Evolutionary conservation across 2,797 vertebrate genomes (phyloP), one percentile per base, ranked within the genome.

Genomic region (Eutrigla gurnardus): DNA sequence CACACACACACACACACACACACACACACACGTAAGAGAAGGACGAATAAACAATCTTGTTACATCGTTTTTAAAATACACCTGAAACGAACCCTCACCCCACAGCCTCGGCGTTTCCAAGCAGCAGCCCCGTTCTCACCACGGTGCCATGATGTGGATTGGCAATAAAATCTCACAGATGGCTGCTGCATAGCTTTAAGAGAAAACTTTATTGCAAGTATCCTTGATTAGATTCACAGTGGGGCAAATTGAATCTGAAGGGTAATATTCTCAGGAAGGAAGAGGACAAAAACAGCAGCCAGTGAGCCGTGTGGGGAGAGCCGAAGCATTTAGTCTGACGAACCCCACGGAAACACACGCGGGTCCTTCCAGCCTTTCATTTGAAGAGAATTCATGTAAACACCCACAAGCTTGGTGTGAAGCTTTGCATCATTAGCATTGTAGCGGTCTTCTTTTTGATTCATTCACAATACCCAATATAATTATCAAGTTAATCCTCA

Each of bases 221-320:
- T 67, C 69, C 40, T 77, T 91, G 77, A 88, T 88, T 86, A 84
- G 70, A 91, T 86, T 89, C 72, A 73, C 61, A 58, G 63, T 46
- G 50, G 73, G 53, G 64, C 25, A 75, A 77, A 88, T 42, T 90
- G 55, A 83, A 85, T 75, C 62, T 62, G 70, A 84, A 83, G 76
- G 73, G 70, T 73, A 82, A 86, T 83, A 83, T 80, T 78, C 81
- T 82, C 59, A 39, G 61, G 57, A 52, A 46, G 43, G 50, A 73
- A 75, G 10, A 5, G 36, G 61, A 71, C 35, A 70, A 77, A 80
- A 78, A 74, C 70, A 68, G 73, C 63, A 73, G 61, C 53, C 52
- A 65, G 53, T 4, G 10, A 79, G 67, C 65, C 57, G 37, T 58
- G 64, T 82, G 67, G 25, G 50, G 39, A 77, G 67, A 70, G 43